These are phyloP conservation scores for Acrocephalus arundinaceus DNA, from an alignment of 2,113 vertebrate genomes.

Conservation along the genomic window DNA sequence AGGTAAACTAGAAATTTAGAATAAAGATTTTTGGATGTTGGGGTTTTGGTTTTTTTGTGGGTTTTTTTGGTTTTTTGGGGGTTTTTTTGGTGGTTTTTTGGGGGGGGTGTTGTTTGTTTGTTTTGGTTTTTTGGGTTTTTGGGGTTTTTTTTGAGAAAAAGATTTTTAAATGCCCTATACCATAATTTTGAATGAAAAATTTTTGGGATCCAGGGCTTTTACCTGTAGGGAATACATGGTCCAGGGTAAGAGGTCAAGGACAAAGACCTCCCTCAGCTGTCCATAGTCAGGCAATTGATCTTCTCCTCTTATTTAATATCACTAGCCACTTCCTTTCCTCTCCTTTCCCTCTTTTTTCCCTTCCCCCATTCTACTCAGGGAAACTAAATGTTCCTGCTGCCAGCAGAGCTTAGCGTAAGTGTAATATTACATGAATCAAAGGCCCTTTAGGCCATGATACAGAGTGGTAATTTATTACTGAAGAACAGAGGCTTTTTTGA, in stretches of 20 bases:
- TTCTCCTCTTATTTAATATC: conserved; percentile 72
- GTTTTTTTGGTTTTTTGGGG: no score
- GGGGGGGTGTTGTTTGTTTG: no score
- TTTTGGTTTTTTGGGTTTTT: not conserved
- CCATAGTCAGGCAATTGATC: conserved; percentile 71
- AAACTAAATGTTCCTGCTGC: conserved; percentile 70
- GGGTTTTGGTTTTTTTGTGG: not conserved
- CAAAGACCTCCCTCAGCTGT: conserved; percentile 59
- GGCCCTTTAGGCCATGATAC: conserved; percentile 70
- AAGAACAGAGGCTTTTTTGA: conserved; percentile 73
- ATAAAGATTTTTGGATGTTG: not conserved
- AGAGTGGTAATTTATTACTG: conserved; percentile 76
- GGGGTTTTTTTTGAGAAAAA: not conserved
- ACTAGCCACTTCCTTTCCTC: conserved; percentile 49
- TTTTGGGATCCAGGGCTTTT: conserved; percentile 42
- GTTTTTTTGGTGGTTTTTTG: no score
- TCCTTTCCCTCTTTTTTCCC: not conserved
- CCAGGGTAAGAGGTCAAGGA: conserved; percentile 64
- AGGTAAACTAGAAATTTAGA: not conserved
- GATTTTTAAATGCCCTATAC: not conserved
- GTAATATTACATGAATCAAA: conserved; percentile 79
- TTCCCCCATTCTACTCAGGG: conserved; percentile 47
- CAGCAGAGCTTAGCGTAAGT: conserved; percentile 70
- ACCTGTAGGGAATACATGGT: conserved; percentile 2
- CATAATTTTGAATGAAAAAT: not conserved